Conservation (phyloP, 2,888 invertebrate genomes). For the Morinoia aosen region DNA sequence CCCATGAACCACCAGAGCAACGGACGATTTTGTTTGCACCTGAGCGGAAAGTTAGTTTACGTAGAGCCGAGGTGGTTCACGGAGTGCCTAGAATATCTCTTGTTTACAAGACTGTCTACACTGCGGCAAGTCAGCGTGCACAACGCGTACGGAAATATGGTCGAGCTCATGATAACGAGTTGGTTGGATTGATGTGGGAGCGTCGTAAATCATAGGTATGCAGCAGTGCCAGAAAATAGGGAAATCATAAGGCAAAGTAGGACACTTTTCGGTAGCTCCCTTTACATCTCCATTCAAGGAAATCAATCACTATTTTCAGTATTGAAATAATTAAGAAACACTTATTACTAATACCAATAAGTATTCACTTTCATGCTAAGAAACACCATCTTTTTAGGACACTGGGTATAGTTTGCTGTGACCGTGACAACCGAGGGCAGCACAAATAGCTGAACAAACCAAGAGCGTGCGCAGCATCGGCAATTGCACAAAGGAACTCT, state of each 20-base stretch:
- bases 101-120: slow-evolving; percentile 49
- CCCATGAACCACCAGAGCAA: not conserved
- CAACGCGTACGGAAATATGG: not conserved
- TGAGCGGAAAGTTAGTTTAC: slow-evolving; percentile 42
- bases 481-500: slow-evolving; percentile 1
- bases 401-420: not conserved
- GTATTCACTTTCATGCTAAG: not conserved
- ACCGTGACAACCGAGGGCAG: not conserved
- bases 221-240: not conserved
- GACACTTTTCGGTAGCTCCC: not conserved
- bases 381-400: not conserved
- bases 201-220: not conserved
- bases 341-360: not conserved
- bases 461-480: not conserved
- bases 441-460: not conserved
- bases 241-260: not conserved
- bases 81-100: slow-evolving; percentile 41
- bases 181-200: not conserved
- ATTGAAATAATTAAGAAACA: not conserved
- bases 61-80: not conserved
- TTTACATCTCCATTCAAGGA: not conserved
- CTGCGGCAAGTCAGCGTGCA: slow-evolving; percentile 14
- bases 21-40: slow-evolving; percentile 16
- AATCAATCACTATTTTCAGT: not conserved
- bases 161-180: not conserved